Base-by-base conservation (phyloP, 1,140 invertebrate genomes). In the Drosophila novamexicana region DNA sequence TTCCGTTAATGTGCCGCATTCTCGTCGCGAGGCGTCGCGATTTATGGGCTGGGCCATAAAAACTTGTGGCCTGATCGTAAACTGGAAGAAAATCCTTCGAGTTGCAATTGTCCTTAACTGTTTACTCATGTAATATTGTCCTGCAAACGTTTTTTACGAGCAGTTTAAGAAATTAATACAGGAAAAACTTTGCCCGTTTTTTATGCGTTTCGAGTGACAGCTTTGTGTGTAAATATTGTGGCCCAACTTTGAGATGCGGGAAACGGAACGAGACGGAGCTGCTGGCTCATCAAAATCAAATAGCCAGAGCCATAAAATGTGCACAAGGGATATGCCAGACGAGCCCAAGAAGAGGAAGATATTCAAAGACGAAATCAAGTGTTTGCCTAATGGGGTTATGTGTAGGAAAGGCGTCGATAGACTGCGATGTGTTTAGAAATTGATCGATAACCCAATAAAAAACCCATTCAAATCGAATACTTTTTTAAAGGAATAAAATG, bases 41-140 rank as follows among this genome's bases (percentile, higher is more conserved):
- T 61, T 61, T 69, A 61, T 53, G 47, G 56, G 29, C 37, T 0
- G 40, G 36, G 63, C 40, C 63, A 45, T 71, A 82, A 79, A 61
- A 82, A 69, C 58, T 78, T 61, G 42, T 32, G 62, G 40, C 62
- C 54, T 63, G 72, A 76, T 50, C 59, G 66, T 65, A 65, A 65
- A 65, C 12, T 42, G 12, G 49, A 8, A 34, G 9, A 37, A 58
- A 65, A 66, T 49, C 44, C 69, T 57, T 61, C 14, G 5, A 34
- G 47, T 9, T 34, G 54, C 36, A 40, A 57, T 14, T 62, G 16
- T 68, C 49, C 50, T 63, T 40, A 12, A 54, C 16, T 62, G 39
- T 9, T 44, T 32, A 61, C 36, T 57, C 37, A 16, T 70, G 40
- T 36, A 22, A 52, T 49, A 10, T 22, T 14, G 54, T 9, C 1